Evolutionary conservation across 2,888 invertebrate species (phyloP).

Genomic region (Isotomurus palustris): DNA sequence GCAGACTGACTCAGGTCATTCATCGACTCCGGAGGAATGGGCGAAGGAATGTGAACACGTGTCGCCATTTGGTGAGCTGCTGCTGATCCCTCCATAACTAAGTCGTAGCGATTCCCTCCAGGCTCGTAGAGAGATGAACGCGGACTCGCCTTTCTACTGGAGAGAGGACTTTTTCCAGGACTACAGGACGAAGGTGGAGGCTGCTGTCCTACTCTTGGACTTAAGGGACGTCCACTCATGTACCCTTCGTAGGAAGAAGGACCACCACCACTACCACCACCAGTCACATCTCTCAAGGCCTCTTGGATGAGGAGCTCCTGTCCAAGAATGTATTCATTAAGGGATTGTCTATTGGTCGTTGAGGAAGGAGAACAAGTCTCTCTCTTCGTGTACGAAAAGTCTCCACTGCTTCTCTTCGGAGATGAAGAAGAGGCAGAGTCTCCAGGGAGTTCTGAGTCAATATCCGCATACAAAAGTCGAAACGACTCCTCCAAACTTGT

Average conservation of each 20-base stretch:
- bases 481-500: slow-evolving; percentile 44
- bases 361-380: slow-evolving; percentile 24
- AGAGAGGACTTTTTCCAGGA: slow-evolving; percentile 27
- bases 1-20: slow-evolving; percentile 37
- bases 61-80: slow-evolving; percentile 30
- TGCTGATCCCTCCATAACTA: slow-evolving; percentile 17
- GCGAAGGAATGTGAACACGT: slow-evolving; percentile 32
- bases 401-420: background rate
- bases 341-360: slow-evolving; percentile 34
- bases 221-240: slow-evolving; percentile 49
- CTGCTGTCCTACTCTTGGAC: slow-evolving; percentile 40
- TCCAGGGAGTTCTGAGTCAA: slow-evolving; percentile 23
- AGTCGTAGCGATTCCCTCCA: slow-evolving; percentile 24
- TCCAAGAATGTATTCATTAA: slow-evolving; percentile 32
- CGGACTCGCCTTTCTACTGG: slow-evolving; percentile 34
- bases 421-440: background rate
- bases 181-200: too few species aligned
- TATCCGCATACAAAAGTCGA: slow-evolving; percentile 40
- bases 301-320: slow-evolving; percentile 34
- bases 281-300: slow-evolving; percentile 14
- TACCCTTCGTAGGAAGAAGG: slow-evolving; percentile 54
- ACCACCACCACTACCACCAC: background rate
- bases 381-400: slow-evolving; percentile 18
- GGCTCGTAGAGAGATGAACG: slow-evolving; percentile 36
- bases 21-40: slow-evolving; percentile 37